Percentiles rank a stretch among this genome's conserved stretches.
Evolutionary conservation across 2,797 vertebrate genomes (phyloP).

Genomic region (Oreortyx pictus): DNA sequence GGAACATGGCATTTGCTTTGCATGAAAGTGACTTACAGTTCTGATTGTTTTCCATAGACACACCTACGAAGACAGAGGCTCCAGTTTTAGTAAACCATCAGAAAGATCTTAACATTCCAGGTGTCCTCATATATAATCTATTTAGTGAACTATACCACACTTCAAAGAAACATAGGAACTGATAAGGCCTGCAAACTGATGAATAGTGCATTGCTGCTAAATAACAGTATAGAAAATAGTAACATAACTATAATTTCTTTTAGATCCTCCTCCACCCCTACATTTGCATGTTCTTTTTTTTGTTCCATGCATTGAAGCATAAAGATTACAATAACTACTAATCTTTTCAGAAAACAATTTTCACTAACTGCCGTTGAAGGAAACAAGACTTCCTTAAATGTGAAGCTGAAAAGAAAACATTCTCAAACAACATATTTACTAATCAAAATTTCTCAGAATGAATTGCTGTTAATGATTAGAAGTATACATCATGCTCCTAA

Average conservation of each 20-base stretch:
- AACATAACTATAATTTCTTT: neutral
- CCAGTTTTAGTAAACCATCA: neutral
- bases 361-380: neutral
- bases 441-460: neutral
- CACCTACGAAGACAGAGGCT: neutral
- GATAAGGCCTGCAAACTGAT: neutral
- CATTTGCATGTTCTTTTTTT: constrained; percentile 44
- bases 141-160: neutral
- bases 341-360: constrained; percentile 10
- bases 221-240: neutral
- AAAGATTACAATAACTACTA: constrained; percentile 10
- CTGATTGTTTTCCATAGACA: neutral
- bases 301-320: neutral
- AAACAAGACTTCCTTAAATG: neutral
- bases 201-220: neutral
- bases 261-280: neutral
- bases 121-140: constrained; percentile 30
- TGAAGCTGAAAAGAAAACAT: neutral
- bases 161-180: neutral
- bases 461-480: neutral
- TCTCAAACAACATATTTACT: neutral
- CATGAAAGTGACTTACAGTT: neutral
- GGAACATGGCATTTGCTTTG: neutral
- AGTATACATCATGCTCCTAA: neutral
- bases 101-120: neutral